These are phyloP conservation scores for Parasteatoda lunata DNA, from an alignment of 2,888 invertebrate genomes.

Conservation along the genomic window DNA sequence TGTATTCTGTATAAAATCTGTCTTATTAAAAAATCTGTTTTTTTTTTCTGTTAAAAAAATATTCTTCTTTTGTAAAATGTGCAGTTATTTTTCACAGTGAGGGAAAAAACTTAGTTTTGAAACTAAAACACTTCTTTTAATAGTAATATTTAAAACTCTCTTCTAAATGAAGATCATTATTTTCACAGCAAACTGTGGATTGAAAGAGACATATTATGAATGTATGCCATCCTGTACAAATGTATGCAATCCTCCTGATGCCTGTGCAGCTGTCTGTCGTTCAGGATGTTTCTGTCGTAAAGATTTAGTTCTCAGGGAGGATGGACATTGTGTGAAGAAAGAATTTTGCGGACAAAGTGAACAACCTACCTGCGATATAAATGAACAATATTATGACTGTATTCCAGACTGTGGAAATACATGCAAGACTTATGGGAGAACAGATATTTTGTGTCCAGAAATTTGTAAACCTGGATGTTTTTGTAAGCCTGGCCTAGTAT, in stretches of 20 bases:
- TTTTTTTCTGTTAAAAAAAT: no score
- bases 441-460: background rate
- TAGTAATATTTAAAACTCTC: no score
- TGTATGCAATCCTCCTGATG: background rate
- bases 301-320: background rate
- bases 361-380: background rate
- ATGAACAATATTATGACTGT: slow-evolving; percentile 35
- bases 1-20: no score
- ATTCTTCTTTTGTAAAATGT: no score
- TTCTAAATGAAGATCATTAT: background rate
- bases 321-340: slow-evolving; percentile 4
- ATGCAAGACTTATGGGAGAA: slow-evolving; percentile 4
- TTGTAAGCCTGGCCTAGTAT: slow-evolving; percentile 25
- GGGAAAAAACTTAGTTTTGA: no score
- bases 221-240: slow-evolving; percentile 6
- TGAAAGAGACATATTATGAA: slow-evolving; percentile 7
- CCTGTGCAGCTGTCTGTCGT: background rate
- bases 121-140: no score
- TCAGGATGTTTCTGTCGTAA: slow-evolving; percentile 20
- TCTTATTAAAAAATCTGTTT: no score
- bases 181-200: background rate
- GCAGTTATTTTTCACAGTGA: no score
- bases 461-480: slow-evolving; percentile 24
- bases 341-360: background rate
- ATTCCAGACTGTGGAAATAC: slow-evolving; percentile 13